Conservation (phyloP, 2,113 vertebrate species). For the Rissa tridactyla region DNA sequence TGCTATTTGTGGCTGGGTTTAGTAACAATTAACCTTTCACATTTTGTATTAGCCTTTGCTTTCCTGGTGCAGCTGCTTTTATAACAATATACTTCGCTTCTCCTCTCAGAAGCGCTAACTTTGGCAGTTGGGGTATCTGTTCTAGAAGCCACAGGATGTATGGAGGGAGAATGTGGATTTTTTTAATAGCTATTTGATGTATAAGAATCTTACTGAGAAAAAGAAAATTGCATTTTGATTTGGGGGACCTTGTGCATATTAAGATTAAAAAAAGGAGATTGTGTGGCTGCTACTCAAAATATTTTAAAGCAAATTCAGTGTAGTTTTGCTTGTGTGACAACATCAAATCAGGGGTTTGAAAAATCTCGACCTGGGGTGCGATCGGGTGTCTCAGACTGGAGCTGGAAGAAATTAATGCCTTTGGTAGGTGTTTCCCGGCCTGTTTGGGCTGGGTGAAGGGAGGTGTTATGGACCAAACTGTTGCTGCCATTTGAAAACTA, state of each 20-base stretch:
- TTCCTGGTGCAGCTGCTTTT: conserved; percentile 46
- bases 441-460: not conserved
- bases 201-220: not conserved
- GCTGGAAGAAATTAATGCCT: not conserved
- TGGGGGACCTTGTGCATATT: not conserved
- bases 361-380: not conserved
- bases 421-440: not conserved
- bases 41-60: not conserved
- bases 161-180: not conserved
- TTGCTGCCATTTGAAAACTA: not conserved
- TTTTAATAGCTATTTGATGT: not conserved
- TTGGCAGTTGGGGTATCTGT: not conserved
- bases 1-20: not conserved
- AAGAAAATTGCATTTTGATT: not conserved
- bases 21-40: conserved; percentile 64
- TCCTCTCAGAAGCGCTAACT: not conserved
- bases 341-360: not conserved
- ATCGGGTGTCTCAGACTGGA: not conserved
- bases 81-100: not conserved
- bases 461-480: not conserved
- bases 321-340: not conserved
- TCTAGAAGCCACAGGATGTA: not conserved
- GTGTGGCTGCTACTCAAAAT: not conserved
- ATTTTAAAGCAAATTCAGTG: not conserved
- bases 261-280: not conserved